Evolutionary conservation across 2,888 invertebrate genomes (phyloP).

Genomic region (Laspeyria flexula): DNA sequence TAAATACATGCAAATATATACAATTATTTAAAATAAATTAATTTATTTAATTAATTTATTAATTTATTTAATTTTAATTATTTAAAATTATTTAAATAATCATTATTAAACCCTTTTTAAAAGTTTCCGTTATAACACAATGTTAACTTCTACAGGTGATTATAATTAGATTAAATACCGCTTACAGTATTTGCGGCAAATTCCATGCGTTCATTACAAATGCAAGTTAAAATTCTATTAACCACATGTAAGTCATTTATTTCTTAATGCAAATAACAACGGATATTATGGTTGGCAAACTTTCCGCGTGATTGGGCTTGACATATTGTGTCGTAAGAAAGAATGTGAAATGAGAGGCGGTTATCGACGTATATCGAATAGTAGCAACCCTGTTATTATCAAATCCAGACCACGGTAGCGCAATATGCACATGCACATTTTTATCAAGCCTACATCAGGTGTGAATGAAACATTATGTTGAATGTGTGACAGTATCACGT

Average conservation of each 20-base stretch:
- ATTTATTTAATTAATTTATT: too few species aligned
- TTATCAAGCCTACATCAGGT: background rate
- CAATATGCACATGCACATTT: background rate
- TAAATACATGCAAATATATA: conserved; percentile 12
- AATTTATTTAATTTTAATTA: too few species aligned
- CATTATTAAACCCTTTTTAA: background rate
- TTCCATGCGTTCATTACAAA: background rate
- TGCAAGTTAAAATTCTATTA: conserved; percentile 38
- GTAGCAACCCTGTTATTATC: conserved; percentile 16
- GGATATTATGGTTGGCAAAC: conserved; percentile 38
- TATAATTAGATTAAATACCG: background rate
- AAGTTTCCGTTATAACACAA: background rate
- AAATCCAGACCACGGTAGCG: background rate
- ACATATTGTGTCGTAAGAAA: conserved; percentile 32
- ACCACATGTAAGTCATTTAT: conserved; percentile 27
- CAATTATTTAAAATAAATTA: background rate
- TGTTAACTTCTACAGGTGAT: background rate
- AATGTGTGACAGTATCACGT: conserved; percentile 1
- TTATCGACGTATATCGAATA: conserved; percentile 27
- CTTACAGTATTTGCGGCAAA: background rate
- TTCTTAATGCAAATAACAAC: conserved; percentile 43
- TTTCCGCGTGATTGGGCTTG: conserved; percentile 32
- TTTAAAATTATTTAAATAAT: background rate
- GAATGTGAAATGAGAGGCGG: conserved; percentile 38
- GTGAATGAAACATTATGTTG: background rate